Evolutionary conservation across 2,113 vertebrate species (phyloP), one percentile per base, ranked within the genome.

Genomic region (Gracilinanus agilis): DNA sequence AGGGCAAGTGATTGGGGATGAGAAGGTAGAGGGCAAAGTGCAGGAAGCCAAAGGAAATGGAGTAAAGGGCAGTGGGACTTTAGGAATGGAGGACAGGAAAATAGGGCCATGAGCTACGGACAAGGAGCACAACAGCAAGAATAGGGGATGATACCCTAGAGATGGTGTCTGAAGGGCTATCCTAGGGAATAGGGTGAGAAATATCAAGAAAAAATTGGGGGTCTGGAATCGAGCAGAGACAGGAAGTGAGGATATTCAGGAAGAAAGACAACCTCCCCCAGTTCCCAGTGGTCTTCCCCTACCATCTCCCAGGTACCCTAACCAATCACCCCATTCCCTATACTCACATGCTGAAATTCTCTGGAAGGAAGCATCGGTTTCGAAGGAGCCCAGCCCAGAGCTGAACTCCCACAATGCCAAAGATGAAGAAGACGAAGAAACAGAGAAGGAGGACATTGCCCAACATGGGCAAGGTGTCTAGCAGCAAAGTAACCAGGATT

Each of bases 321-420:
- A 83, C 67, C 90, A 3, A 16, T 40, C 49, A 29, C 89, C 54
- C 12, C 21, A 40, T 2, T 0, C 1, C 91, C 3, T 23, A 90
- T 91, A 99, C 99, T 99, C 98, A 99, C 99, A 99, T 98, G 97
- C 99, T 99, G 98, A 99, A 99, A 98, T 99, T 99, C 98, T 99
- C 99, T 0, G 99, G 98, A 90, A 99, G 98, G 97, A 99, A 99
- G 98, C 99, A 99, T 96, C 99, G 99, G 98, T 99, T 99, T 21
- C 99, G 98, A 91, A 99, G 98, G 94, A 99, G 98, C 92, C 99
- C 99, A 34, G 99, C 99, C 99, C 99, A 99, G 94, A 99, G 98
- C 98, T 99, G 99, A 90, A 99, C 99, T 3, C 98, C 99, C 8
- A 99, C 99, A 2, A 99, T 99, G 97, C 99, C 99, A 0, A 99